phyloP scores from a whole-genome alignment of 2,797 vertebrate genomes.

The Fistularia tabacaria region DNA sequence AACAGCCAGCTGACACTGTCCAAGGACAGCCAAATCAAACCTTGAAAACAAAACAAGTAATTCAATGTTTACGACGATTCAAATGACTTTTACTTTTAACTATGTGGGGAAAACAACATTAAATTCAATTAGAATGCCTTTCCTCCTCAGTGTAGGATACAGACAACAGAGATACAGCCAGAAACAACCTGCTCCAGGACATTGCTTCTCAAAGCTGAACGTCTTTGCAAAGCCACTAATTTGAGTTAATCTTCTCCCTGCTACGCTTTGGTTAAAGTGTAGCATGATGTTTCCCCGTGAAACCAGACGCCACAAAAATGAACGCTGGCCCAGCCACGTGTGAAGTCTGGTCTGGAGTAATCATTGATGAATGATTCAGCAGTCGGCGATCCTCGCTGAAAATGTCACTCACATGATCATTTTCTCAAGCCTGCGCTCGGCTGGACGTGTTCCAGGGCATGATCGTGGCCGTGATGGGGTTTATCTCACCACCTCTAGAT shows the following conservation, averaged over 20 bases:
- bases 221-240: background rate
- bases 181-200: too few species aligned
- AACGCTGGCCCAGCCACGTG: conserved; percentile 1
- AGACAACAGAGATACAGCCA: too few species aligned
- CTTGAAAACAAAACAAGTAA: too few species aligned
- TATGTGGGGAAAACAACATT: too few species aligned
- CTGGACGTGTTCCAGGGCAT: background rate
- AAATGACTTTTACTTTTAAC: background rate
- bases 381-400: conserved; percentile 1
- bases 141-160: too few species aligned
- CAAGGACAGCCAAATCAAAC: too few species aligned
- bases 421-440: too few species aligned
- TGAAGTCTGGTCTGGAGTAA: conserved; percentile 28
- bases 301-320: conserved; percentile 24
- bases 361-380: conserved; percentile 32
- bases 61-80: background rate
- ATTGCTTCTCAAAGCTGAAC: background rate
- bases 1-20: too few species aligned
- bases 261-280: conserved; percentile 4
- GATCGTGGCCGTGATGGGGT: background rate
- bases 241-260: conserved; percentile 1
- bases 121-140: too few species aligned
- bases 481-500: background rate
- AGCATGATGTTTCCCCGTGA: conserved; percentile 14
- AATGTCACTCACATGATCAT: background rate